phyloP scores from a whole-genome alignment of 2,113 vertebrate species.

The Eptatretus burgeri region DNA sequence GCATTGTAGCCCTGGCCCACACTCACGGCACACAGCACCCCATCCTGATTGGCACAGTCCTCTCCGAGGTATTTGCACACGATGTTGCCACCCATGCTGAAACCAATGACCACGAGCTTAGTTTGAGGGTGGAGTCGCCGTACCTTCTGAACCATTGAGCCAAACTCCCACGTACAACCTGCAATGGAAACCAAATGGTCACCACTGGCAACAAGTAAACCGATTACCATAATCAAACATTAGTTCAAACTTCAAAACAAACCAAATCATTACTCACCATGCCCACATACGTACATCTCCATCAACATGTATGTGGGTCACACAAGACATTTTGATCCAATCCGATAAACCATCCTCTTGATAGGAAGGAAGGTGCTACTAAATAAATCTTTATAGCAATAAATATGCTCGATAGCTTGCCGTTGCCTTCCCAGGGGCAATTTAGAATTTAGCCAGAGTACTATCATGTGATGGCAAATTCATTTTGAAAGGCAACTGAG shows the following conservation, averaged over 20 bases:
- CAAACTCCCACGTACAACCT: conserved; percentile 95
- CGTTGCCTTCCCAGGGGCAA: too few relatives aligned
- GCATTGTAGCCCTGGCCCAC: conserved; percentile 90
- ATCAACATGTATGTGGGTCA: too few relatives aligned
- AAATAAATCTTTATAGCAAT: too few relatives aligned
- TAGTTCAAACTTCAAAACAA: not conserved
- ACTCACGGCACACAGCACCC: conserved; percentile 66
- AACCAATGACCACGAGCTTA: conserved; percentile 61
- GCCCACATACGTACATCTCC: too few relatives aligned
- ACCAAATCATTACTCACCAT: too few relatives aligned
- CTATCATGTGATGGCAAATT: too few relatives aligned
- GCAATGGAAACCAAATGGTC: not conserved
- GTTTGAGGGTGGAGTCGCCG: conserved; percentile 48
- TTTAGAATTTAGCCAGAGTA: too few relatives aligned
- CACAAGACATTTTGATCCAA: too few relatives aligned
- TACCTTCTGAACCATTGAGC: conserved; percentile 75
- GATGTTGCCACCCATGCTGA: conserved; percentile 88
- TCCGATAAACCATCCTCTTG: too few relatives aligned
- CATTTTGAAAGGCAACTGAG: too few relatives aligned
- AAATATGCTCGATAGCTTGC: too few relatives aligned
- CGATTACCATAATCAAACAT: not conserved
- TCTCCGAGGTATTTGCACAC: conserved; percentile 92
- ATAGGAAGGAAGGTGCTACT: too few relatives aligned
- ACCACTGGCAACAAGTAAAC: not conserved
- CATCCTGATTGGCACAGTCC: conserved; percentile 50